A percentile compares a stretch with the other conserved stretches of the same genome.
Conservation (phyloP, 2,888 invertebrate species). For the Orthosia cruda region DNA sequence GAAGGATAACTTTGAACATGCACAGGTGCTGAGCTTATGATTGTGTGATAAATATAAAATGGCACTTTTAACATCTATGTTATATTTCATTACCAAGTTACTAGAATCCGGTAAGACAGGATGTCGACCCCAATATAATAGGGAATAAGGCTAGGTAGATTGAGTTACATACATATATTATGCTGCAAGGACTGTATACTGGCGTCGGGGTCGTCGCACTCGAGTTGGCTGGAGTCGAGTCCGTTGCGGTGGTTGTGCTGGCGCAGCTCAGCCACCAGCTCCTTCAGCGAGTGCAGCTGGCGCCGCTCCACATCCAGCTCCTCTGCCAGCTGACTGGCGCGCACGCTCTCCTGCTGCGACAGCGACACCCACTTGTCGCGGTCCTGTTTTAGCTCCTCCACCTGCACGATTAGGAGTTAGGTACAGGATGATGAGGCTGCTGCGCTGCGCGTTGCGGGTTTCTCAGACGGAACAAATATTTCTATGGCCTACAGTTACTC, state of each 20-base stretch:
- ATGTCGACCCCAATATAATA: no score
- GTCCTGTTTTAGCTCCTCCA: slow-evolving; percentile 88
- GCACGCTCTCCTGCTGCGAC: slow-evolving; percentile 79
- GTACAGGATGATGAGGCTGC: neutral
- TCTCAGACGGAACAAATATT: no score
- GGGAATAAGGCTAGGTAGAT: no score
- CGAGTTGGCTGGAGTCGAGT: slow-evolving; percentile 83
- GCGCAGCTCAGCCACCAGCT: slow-evolving; percentile 82
- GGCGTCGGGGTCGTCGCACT: slow-evolving; percentile 86
- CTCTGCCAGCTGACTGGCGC: slow-evolving; percentile 77
- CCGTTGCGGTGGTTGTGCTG: slow-evolving; percentile 83
- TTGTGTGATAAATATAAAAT: neutral
- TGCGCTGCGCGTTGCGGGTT: no score
- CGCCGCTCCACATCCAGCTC: slow-evolving; percentile 82
- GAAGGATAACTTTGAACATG: neutral
- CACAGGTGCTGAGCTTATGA: neutral
- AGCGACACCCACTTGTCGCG: slow-evolving; percentile 82
- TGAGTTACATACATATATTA: slow-evolving; percentile 81
- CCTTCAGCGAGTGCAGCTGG: slow-evolving; percentile 76
- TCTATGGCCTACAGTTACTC: no score
- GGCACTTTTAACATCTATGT: no score
- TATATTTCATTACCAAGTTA: no score
- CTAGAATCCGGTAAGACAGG: no score
- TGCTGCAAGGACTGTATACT: slow-evolving; percentile 81
- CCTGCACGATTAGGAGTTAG: slow-evolving; percentile 71